Evolutionary conservation across 2,888 invertebrate species (phyloP).

Genomic region (Oscheius onirici): DNA sequence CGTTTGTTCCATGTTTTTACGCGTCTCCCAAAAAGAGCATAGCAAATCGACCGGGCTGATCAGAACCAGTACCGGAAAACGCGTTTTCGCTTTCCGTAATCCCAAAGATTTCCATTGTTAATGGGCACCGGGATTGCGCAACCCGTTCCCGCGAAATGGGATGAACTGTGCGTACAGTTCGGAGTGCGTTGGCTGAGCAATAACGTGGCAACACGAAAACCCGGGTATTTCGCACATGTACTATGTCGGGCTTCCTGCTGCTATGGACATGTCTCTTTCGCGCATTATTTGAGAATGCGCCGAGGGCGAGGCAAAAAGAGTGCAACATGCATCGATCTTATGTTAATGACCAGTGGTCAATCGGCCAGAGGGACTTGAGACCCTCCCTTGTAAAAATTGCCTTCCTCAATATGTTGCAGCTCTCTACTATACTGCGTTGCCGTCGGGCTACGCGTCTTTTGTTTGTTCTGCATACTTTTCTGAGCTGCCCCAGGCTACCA

Average conservation of each 20-base stretch:
- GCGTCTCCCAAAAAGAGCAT: not conserved
- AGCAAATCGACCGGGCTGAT: conserved; percentile 1
- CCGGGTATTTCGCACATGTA: not conserved
- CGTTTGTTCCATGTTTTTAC: not conserved
- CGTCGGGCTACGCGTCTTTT: conserved; percentile 22
- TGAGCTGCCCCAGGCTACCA: conserved; percentile 12
- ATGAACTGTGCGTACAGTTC: conserved; percentile 18
- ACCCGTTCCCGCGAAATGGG: conserved; percentile 30
- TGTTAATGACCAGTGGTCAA: conserved; percentile 33
- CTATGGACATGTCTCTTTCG: conserved; percentile 27
- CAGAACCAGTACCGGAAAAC: conserved; percentile 29
- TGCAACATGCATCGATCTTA: conserved; percentile 33
- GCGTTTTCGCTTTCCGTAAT: conserved; percentile 33
- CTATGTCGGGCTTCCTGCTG: not conserved
- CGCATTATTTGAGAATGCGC: conserved; percentile 32
- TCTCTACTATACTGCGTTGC: conserved; percentile 30
- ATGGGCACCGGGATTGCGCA: conserved; percentile 31
- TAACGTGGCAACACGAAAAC: not conserved
- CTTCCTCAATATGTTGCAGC: not conserved
- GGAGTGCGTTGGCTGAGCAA: not conserved
- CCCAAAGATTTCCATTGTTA: conserved; percentile 33
- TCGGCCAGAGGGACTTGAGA: conserved; percentile 24
- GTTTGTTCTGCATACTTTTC: conserved; percentile 32
- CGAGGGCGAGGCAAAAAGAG: conserved; percentile 29
- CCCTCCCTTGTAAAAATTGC: conserved; percentile 13